Base-by-base conservation (phyloP, 92 coral and sea anemone genomes). In the Porites evermanni region DNA sequence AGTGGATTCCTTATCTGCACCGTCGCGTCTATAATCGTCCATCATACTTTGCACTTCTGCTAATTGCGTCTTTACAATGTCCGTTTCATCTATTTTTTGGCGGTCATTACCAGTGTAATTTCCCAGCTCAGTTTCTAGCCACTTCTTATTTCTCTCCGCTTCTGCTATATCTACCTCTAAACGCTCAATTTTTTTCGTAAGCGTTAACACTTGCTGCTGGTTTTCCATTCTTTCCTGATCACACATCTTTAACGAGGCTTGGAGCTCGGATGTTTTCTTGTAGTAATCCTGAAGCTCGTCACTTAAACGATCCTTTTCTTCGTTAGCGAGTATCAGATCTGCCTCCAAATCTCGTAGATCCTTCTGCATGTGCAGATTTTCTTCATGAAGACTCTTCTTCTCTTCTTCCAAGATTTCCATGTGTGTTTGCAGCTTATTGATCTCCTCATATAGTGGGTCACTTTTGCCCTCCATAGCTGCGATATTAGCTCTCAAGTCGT, bases 341-440 rank as follows among this genome's bases (percentile, higher is more conserved):
- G 92, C 93, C 69, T 95, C 94, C 44, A 93, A 84, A 61, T 97
- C 99, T 72, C 93, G 94, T 13, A 95, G 82, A 16, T 83, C 88
- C 78, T 92, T 94, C 72, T 97, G 97, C 12, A 92, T 87, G 76
- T 93, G 92, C 16, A 97, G 82, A 13, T 91, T 91, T 77, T 97
- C 98, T 26, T 91, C 98, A 68, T 95, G 99, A 32, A 95, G 77
- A 63, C 82, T 84, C 67, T 88, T 80, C 82, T 97, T 97, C 77
- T 95, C 99, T 64, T 97, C 98, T 61, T 92, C 95, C 38, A 97
- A 74, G 61, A 97, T 91, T 93, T 97, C 99, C 64, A 93, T 83
- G 59, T 89, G 98, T 12, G 98, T 90, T 87, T 97, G 99, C 38
- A 97, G 89, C 83, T 95, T 94, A 81, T 93, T 93, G 73, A 93